phyloP scores from a whole-genome alignment of 1,140 invertebrate genomes.

The Apis cerana region DNA sequence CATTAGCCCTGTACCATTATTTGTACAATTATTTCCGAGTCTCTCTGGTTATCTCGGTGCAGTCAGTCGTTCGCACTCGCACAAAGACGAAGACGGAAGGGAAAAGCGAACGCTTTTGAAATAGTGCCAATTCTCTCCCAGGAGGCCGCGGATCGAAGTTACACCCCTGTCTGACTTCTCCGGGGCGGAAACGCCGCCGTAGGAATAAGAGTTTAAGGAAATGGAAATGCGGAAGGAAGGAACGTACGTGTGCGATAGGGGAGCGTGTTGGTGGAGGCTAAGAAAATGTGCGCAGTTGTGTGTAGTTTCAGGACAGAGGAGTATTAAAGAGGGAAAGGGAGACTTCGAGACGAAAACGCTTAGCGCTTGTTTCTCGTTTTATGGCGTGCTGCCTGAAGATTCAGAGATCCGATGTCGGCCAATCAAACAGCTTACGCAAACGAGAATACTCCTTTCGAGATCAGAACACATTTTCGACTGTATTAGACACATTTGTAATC shows the following conservation, averaged over 20 bases:
- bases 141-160: conserved; percentile 44
- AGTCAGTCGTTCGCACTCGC: conserved; percentile 1
- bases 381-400: conserved; percentile 69
- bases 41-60: conserved; percentile 16
- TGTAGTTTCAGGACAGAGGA: conserved; percentile 1
- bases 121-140: conserved; percentile 68
- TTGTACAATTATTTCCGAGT: conserved; percentile 6
- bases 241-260: conserved; percentile 21
- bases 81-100: conserved; percentile 24
- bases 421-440: conserved; percentile 63
- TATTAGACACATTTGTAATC: conserved; percentile 33
- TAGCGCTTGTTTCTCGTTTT: conserved; percentile 59
- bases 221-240: conserved; percentile 56
- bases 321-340: conserved; percentile 10
- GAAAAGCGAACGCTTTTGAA: conserved; percentile 62
- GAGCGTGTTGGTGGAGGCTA: background rate
- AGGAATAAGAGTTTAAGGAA: conserved; percentile 64
- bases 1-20: background rate
- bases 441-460: conserved; percentile 64
- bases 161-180: conserved; percentile 32
- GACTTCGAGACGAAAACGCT: conserved; percentile 59
- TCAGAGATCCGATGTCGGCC: conserved; percentile 49
- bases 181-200: conserved; percentile 23
- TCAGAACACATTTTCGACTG: conserved; percentile 10
- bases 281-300: conserved; percentile 29